Evolutionary conservation across 2,797 vertebrate genomes (phyloP), one percentile per base, ranked within the genome.

Genomic region (Lophius americanus): DNA sequence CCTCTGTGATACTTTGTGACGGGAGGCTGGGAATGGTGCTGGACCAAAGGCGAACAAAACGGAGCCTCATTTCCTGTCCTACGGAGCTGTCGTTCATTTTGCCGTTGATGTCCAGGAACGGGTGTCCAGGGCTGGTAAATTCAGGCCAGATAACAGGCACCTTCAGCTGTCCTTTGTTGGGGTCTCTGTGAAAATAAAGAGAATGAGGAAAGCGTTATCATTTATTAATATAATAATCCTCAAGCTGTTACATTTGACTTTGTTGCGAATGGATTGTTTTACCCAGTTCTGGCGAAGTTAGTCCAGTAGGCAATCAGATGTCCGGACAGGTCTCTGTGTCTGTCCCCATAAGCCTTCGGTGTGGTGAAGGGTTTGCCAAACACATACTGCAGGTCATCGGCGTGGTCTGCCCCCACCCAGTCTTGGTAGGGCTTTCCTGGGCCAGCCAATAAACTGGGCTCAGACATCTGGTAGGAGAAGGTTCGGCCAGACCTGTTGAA

Each of bases 271-370:
- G 3, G 7, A 23, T 12, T 41, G 12, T 60, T 42, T 64, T 93
- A 98, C 96, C 96, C 96, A 2, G 93, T 94, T 49, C 57, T 92
- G 68, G 96, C 96, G 32, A 98, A 98, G 88, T 98, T 98, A 82
- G 94, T 97, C 96, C 97, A 98, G 75, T 97, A 98, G 70, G 96
- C 92, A 0, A 98, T 97, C 85, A 97, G 82, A 68, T 84, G 64
- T 11, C 51, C 57, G 2, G 96, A 95, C 44, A 97, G 85, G 0
- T 91, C 91, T 47, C 95, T 92, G 60, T 97, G 92, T 66, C 88
- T 90, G 44, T 93, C 43, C 44, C 67, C 76, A 81, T 96, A 98
- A 44, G 81, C 94, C 67, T 93, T 11, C 0, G 93, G 92, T 0
- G 90, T 95, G 56, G 81, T 6, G 1, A 96, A 96, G 14, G 96